Evolutionary conservation across 2,888 invertebrate genomes (phyloP).

Genomic region (Smittia sp.): DNA sequence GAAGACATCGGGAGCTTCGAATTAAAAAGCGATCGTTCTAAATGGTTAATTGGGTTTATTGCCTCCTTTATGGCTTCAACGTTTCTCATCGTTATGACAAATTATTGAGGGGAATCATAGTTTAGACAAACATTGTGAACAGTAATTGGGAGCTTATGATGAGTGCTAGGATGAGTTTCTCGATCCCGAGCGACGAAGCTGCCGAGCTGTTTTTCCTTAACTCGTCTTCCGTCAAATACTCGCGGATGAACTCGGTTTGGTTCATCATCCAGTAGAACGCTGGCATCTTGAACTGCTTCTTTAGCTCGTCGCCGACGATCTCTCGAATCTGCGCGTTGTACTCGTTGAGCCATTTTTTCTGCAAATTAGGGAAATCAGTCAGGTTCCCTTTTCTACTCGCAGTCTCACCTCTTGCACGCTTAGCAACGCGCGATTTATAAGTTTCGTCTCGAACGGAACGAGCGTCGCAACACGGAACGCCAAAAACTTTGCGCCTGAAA

Average conservation of each 20-base stretch:
- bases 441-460: slow-evolving; percentile 82
- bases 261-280: slow-evolving; percentile 83
- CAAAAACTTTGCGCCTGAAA: slow-evolving; percentile 59
- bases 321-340: slow-evolving; percentile 73
- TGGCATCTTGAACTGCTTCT: slow-evolving; percentile 64
- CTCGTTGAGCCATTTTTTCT: slow-evolving; percentile 76
- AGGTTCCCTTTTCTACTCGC: background rate
- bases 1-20: too few relatives aligned
- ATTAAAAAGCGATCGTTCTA: too few relatives aligned
- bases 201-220: slow-evolving; percentile 44
- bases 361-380: slow-evolving; percentile 45
- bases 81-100: too few relatives aligned
- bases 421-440: slow-evolving; percentile 74
- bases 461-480: slow-evolving; percentile 79
- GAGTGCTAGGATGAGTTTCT: slow-evolving; percentile 9
- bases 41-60: too few relatives aligned
- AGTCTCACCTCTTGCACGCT: slow-evolving; percentile 72
- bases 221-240: slow-evolving; percentile 53
- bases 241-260: slow-evolving; percentile 69
- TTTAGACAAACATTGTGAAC: background rate
- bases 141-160: slow-evolving; percentile 4
- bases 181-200: background rate
- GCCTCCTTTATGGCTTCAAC: too few relatives aligned
- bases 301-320: slow-evolving; percentile 71
- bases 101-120: too few relatives aligned